Percentiles rank a stretch among this genome's conserved stretches.
These are phyloP conservation scores for Sapajus apella DNA, from an alignment of 2,113 vertebrate species.

Conservation along the genomic window DNA sequence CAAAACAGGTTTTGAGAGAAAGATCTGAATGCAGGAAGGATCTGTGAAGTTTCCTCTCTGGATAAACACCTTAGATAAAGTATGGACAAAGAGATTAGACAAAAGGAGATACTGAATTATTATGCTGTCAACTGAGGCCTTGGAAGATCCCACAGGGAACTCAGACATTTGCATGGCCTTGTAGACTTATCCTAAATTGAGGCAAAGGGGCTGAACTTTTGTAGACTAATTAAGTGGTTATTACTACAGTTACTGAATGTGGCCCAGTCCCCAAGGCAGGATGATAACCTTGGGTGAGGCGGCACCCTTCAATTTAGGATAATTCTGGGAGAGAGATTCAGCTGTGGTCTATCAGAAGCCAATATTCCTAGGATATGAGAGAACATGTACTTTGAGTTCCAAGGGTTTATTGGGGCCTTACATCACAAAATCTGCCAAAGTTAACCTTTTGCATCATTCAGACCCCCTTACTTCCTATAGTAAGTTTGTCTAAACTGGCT, in stretches of 20 bases:
- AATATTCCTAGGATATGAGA: neutral
- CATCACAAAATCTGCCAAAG: neutral
- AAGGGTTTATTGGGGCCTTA: neutral
- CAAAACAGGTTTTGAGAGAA: neutral
- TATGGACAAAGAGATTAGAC: neutral
- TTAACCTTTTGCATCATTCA: neutral
- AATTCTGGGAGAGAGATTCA: neutral
- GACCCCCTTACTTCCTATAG: neutral
- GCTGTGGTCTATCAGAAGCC: neutral
- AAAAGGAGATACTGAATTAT: neutral
- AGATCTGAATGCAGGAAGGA: neutral
- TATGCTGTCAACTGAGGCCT: neutral
- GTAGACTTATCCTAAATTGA: neutral
- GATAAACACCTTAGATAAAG: neutral
- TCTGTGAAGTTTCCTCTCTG: neutral
- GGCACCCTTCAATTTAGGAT: neutral
- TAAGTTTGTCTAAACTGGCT: neutral
- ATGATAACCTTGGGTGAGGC: neutral
- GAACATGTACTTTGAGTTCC: neutral
- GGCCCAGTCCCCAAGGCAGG: neutral
- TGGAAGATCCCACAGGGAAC: rapidly evolving
- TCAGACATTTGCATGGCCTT: neutral
- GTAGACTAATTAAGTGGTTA: neutral
- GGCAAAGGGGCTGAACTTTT: neutral
- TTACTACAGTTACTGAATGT: neutral